These are phyloP conservation scores for Muscidifurax raptorellus DNA, from an alignment of 1,140 invertebrate species.

Conservation along the genomic window DNA sequence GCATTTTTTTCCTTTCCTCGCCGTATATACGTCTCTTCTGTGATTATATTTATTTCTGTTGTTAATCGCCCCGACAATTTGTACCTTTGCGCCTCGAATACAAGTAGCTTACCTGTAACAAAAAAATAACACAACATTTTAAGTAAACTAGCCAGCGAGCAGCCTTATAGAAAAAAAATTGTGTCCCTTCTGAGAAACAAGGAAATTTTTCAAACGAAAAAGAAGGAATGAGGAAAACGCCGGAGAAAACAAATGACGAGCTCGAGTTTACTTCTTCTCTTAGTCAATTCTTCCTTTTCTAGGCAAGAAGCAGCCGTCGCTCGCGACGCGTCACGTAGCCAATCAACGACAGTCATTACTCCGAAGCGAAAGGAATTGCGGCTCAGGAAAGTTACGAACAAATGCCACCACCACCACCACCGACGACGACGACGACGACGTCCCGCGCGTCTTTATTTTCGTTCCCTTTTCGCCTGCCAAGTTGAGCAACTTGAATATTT, in stretches of 20 bases:
- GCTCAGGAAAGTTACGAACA: constrained; percentile 34
- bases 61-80: no score
- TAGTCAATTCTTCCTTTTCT: constrained; percentile 19
- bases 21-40: no score
- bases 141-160: neutral
- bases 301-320: constrained; percentile 18
- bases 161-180: no score
- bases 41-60: neutral
- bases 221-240: neutral
- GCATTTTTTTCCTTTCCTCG: neutral
- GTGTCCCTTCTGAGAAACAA: neutral
- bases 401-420: neutral
- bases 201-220: neutral
- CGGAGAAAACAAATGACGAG: neutral
- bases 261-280: neutral
- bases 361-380: constrained; percentile 46
- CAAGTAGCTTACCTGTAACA: neutral
- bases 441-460: constrained; percentile 37
- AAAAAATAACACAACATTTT: neutral
- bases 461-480: neutral
- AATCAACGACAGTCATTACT: constrained; percentile 61
- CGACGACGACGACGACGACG: neutral
- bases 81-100: neutral
- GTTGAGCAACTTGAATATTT: constrained; percentile 38
- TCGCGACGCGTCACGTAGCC: constrained; percentile 57